A percentile compares a stretch with the other conserved stretches of the same genome.
Evolutionary conservation across 2,888 invertebrate species (phyloP).

Genomic region (Poecilus cupreus): DNA sequence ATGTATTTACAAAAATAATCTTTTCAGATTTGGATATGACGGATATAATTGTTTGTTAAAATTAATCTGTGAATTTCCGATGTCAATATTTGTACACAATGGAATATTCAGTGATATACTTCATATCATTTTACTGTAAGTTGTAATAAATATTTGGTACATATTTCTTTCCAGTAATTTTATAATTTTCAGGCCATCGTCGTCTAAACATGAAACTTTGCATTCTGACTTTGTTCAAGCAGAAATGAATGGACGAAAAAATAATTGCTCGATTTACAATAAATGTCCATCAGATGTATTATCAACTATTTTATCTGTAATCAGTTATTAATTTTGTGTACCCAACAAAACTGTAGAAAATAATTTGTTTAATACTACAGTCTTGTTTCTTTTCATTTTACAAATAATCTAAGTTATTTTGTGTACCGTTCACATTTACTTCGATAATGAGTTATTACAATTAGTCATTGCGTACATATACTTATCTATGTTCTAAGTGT

Average conservation of each 20-base stretch:
- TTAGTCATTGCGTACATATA: background rate
- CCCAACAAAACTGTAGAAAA: too few species aligned
- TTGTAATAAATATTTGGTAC: background rate
- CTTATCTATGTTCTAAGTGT: background rate
- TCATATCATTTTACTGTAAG: slow-evolving; percentile 31
- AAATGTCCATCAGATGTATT: background rate
- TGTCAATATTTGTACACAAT: background rate
- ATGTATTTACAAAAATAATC: background rate
- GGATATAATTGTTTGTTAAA: slow-evolving; percentile 2
- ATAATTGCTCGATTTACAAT: background rate
- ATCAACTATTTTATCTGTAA: background rate
- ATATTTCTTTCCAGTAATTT: background rate
- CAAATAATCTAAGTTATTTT: background rate
- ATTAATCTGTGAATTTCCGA: background rate
- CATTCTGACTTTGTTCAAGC: background rate
- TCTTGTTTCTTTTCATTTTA: too few species aligned
- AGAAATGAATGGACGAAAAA: background rate
- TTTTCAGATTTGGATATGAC: slow-evolving; percentile 1
- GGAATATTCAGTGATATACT: slow-evolving; percentile 6
- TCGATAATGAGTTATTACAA: background rate
- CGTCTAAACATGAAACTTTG: background rate
- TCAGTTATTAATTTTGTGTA: too few species aligned
- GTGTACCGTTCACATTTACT: background rate
- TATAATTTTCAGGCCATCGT: background rate
- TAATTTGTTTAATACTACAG: too few species aligned